These are phyloP conservation scores for Pocillopora grandis DNA, from an alignment of 92 coral and sea anemone species.

Conservation along the genomic window DNA sequence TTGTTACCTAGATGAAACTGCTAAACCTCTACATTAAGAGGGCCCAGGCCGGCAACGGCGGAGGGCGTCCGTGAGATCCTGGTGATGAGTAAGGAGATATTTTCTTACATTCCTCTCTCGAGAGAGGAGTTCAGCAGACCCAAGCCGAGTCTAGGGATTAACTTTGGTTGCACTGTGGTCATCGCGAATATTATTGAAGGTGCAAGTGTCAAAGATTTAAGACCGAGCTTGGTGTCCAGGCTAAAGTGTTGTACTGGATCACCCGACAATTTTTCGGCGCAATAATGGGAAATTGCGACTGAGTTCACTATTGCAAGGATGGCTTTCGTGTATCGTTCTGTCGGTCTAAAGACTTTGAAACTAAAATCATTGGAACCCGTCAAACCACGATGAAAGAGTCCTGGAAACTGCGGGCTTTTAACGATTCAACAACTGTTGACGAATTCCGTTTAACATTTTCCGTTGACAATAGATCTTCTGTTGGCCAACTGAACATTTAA, in stretches of 20 bases:
- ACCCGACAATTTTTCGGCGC: neutral
- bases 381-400: neutral
- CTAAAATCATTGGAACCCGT: neutral
- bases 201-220: neutral
- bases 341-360: neutral
- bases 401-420: no score
- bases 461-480: no score
- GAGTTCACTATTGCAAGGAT: neutral
- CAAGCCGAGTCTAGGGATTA: neutral
- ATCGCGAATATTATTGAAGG: neutral
- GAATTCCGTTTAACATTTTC: no score
- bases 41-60: constrained; percentile 89
- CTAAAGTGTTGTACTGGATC: neutral
- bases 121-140: neutral
- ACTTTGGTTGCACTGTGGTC: neutral
- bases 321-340: no score
- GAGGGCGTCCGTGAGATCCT: constrained; percentile 67
- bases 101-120: neutral
- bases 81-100: constrained; percentile 7
- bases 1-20: constrained; percentile 77
- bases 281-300: neutral
- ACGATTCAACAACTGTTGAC: no score
- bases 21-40: constrained; percentile 97
- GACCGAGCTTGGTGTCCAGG: constrained; percentile 9
- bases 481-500: no score